Base-by-base conservation (phyloP, 2,113 vertebrate genomes). In the Hymenochirus boettgeri region DNA sequence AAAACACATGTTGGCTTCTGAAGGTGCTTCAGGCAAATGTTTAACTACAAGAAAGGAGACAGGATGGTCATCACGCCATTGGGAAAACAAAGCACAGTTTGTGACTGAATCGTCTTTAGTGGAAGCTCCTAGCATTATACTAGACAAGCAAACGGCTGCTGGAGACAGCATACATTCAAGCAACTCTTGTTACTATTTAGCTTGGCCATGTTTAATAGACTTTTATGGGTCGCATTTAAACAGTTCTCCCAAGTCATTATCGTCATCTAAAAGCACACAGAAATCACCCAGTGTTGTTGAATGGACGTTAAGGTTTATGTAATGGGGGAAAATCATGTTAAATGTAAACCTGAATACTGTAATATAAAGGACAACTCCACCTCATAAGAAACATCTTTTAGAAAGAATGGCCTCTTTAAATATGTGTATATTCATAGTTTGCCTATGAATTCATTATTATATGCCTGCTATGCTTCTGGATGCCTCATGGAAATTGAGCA, bases 61-160 rank as follows among this genome's bases (percentile, higher is more conserved):
- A 23, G 70, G 62, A 29, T 1, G 0, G 6, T 74, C 72, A 29
- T 18, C 54, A 35, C 62, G 56, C 63, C 17, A 61, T 61, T 0
- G 0, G 31, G 69, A 63, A 76, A 79, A n/a, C n/a, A 71, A 82
- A 76, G 54, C 72, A 60, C 72, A 70, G 73, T 77, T 74, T 78
- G 73, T 81, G 47, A 62, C 72, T 72, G 71, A 76, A 73, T 71
- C 81, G 79, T 74, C 69, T 74, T 18, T 1, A 63, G 59, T 75
- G 77, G 53, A 71, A 62, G 66, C 61, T 51, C 42, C 26, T 72
- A 61, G 64, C 62, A 65, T 74, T 80, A 51, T 31, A 74, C 48
- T 22, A 19, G 65, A 70, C 62, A 73, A 69, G 57, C 73, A 72
- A 55, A 73, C 54, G 50, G 75, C 52, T 71, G 75, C 69, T 70